These are phyloP conservation scores for Oophaga pumilio DNA, from an alignment of 2,113 vertebrate genomes.

Conservation along the genomic window DNA sequence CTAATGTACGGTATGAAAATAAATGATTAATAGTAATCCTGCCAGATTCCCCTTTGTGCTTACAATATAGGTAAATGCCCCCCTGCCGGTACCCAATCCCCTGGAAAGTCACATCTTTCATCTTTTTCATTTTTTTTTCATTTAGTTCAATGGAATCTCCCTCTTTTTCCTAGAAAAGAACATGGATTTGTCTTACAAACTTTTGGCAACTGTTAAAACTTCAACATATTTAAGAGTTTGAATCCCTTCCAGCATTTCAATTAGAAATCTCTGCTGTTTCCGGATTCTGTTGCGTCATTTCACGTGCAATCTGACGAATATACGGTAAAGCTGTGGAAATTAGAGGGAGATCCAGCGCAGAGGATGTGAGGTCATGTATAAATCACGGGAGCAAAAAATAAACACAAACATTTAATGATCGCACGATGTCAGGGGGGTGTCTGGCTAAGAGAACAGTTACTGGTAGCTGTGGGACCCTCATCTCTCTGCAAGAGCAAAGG, in stretches of 20 bases:
- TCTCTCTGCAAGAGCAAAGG: background rate
- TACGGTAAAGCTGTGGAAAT: conserved; percentile 5
- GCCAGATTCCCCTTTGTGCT: background rate
- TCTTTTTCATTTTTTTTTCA: background rate
- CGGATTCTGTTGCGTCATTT: conserved; percentile 9
- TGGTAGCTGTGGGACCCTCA: too few relatives aligned
- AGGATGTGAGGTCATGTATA: background rate
- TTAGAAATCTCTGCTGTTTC: conserved; percentile 6
- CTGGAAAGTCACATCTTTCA: background rate
- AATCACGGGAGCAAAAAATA: background rate
- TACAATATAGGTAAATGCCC: background rate
- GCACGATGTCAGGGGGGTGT: background rate
- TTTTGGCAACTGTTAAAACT: conserved; percentile 1
- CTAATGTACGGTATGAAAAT: background rate
- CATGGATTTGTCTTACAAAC: background rate
- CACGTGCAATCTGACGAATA: background rate
- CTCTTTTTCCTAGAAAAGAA: background rate
- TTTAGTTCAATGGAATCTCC: background rate
- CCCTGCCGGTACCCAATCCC: background rate
- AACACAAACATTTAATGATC: background rate
- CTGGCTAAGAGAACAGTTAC: background rate
- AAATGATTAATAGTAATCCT: background rate
- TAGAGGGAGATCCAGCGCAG: background rate
- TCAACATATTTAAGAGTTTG: conserved; percentile 1
- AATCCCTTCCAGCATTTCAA: conserved; percentile 32